Conservation (phyloP, 2,113 vertebrate species). For the Festucalex cinctus region DNA sequence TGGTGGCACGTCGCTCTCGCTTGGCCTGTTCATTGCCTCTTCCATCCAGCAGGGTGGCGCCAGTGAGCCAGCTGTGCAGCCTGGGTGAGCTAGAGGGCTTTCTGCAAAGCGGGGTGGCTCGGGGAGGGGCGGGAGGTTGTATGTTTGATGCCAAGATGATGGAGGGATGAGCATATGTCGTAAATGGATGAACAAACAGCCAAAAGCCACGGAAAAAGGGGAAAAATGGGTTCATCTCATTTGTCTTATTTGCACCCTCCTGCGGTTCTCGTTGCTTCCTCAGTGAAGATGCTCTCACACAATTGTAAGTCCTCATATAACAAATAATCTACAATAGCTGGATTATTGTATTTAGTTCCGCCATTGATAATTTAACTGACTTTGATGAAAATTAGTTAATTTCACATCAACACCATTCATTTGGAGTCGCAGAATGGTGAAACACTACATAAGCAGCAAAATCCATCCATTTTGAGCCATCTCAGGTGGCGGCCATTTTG, state of each 20-base stretch:
- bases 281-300: background rate
- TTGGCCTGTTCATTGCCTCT: slow-evolving; percentile 77
- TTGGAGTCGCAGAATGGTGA: too few relatives aligned
- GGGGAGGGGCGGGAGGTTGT: slow-evolving; percentile 9
- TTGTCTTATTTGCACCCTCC: background rate
- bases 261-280: background rate
- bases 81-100: slow-evolving; percentile 59
- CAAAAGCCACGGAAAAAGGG: slow-evolving; percentile 32
- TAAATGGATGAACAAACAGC: slow-evolving; percentile 25
- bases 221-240: slow-evolving; percentile 14
- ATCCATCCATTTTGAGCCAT: too few relatives aligned
- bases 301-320: background rate
- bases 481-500: too few relatives aligned
- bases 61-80: slow-evolving; percentile 72
- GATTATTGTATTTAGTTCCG: too few relatives aligned
- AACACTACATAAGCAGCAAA: too few relatives aligned
- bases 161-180: slow-evolving; percentile 17
- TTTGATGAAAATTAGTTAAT: too few relatives aligned
- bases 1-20: slow-evolving; percentile 53
- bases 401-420: too few relatives aligned
- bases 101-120: slow-evolving; percentile 61
- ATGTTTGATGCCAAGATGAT: slow-evolving; percentile 32
- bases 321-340: background rate
- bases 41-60: slow-evolving; percentile 71
- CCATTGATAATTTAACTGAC: too few relatives aligned